These are phyloP conservation scores for Aspidoscelis tigris DNA, from an alignment of 2,113 vertebrate genomes.

Conservation along the genomic window DNA sequence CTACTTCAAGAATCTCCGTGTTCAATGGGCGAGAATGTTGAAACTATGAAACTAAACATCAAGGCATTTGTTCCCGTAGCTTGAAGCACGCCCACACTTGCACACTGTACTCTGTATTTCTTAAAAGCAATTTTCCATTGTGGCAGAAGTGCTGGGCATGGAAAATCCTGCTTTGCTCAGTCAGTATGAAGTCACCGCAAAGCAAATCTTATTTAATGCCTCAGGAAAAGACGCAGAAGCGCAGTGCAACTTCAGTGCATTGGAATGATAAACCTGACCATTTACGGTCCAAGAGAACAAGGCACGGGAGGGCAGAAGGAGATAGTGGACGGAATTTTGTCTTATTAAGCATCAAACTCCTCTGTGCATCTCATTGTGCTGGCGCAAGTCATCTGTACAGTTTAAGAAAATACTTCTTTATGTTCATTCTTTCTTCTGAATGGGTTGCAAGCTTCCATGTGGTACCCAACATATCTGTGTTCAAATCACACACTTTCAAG, in stretches of 20 bases:
- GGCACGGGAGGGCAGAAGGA: slow-evolving; percentile 17
- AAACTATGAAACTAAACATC: slow-evolving; percentile 43
- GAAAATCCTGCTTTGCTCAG: slow-evolving; percentile 70
- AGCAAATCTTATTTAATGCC: slow-evolving; percentile 75
- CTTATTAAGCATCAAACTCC: slow-evolving; percentile 22
- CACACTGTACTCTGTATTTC: slow-evolving; percentile 62
- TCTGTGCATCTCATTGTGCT: neutral
- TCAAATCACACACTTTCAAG: too few species aligned
- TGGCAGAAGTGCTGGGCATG: slow-evolving; percentile 56
- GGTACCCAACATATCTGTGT: too few species aligned
- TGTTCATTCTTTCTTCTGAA: too few species aligned
- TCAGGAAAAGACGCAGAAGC: slow-evolving; percentile 46
- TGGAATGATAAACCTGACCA: slow-evolving; percentile 57
- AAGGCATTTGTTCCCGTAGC: slow-evolving; percentile 44
- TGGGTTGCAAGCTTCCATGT: too few species aligned
- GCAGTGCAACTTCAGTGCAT: slow-evolving; percentile 60
- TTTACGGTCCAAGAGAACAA: slow-evolving; percentile 54
- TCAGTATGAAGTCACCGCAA: slow-evolving; percentile 68
- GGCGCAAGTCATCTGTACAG: neutral
- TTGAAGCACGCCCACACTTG: slow-evolving; percentile 2
- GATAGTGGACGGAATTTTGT: slow-evolving; percentile 32
- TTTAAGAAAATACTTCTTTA: too few species aligned
- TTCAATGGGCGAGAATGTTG: slow-evolving; percentile 45
- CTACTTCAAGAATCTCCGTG: neutral
- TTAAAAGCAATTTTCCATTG: slow-evolving; percentile 67